phyloP scores from a whole-genome alignment of 2,113 vertebrate species.

The Bubo bubo region DNA sequence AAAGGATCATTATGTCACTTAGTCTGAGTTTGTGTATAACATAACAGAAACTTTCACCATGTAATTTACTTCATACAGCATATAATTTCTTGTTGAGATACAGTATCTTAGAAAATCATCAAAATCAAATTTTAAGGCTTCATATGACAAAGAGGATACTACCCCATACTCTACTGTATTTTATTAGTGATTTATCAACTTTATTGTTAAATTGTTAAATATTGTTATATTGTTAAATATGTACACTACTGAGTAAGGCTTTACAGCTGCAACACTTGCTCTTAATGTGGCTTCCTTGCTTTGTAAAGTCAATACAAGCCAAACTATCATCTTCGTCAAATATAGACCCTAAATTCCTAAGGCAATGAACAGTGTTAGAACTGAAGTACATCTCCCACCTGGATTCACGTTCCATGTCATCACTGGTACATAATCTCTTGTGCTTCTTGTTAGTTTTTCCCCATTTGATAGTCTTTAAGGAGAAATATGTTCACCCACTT shows the following conservation, averaged over 20 bases:
- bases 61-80: background rate
- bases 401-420: background rate
- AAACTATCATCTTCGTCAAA: background rate
- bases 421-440: background rate
- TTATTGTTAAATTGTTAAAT: background rate
- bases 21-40: background rate
- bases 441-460: background rate
- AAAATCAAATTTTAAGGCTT: background rate
- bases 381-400: background rate
- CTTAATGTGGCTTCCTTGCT: background rate
- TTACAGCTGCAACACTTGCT: background rate
- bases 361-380: background rate
- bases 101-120: background rate
- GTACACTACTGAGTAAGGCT: background rate
- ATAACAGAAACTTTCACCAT: background rate
- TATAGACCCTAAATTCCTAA: background rate
- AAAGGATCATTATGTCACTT: background rate
- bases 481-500: background rate
- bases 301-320: background rate
- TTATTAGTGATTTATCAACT: background rate
- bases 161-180: background rate
- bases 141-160: background rate
- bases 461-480: background rate
- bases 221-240: background rate
- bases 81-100: background rate